Evolutionary conservation across 2,797 vertebrate genomes (phyloP).

Genomic region (Cirrhinus molitorella): DNA sequence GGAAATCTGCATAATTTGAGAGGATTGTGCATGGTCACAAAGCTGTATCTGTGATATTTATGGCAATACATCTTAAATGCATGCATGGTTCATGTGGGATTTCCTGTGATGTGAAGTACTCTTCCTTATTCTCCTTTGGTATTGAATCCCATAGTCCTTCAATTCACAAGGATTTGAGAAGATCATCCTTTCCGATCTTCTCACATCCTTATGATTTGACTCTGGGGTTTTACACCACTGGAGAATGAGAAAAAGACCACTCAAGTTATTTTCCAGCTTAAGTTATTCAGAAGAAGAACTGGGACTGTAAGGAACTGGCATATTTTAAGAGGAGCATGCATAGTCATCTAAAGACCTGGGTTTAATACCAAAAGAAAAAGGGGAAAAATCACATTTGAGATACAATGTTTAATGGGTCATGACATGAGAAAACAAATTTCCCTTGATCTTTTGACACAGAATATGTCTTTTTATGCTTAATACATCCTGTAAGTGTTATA

Average conservation of each 20-base stretch:
- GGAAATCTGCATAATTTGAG: neutral
- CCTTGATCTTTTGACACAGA: no score
- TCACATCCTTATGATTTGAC: conserved; percentile 9
- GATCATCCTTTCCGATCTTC: neutral
- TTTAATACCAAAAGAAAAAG: neutral
- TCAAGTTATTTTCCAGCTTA: neutral
- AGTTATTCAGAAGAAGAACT: neutral
- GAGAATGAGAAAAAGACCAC: neutral
- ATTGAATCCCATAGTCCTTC: neutral
- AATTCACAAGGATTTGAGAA: neutral
- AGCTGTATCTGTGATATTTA: neutral
- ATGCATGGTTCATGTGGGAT: conserved; percentile 2
- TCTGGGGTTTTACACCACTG: neutral
- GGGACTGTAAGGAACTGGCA: neutral
- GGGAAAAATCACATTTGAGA: neutral
- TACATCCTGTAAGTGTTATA: no score
- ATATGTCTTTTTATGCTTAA: no score
- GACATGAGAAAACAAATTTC: no score
- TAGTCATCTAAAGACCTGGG: neutral
- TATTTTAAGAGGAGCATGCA: neutral
- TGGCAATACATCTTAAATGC: neutral
- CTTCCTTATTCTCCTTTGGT: neutral
- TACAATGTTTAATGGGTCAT: neutral
- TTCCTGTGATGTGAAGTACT: neutral
- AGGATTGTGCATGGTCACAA: neutral